Base-by-base conservation (phyloP, 1,140 invertebrate genomes). In the Meloidogyne chitwoodi region DNA sequence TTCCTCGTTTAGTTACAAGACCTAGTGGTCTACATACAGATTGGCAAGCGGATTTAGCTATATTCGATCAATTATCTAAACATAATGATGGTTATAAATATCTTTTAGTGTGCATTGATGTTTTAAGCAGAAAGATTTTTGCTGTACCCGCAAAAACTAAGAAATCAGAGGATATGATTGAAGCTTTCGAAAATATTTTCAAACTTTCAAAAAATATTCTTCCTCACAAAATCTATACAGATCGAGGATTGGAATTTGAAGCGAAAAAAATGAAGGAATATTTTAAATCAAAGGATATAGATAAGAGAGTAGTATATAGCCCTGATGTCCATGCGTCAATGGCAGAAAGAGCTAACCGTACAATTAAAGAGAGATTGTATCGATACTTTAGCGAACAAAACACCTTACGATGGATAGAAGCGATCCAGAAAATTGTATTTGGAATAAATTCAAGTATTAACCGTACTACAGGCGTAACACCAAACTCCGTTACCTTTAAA, bases 271-370 rank as follows among this genome's bases (percentile, higher is more conserved):
- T 80, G 76, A 66, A 38, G 10, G 38, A 19, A 1, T 83, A 29
- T 27, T 83, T 83, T n/a, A 22, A 76, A 19, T 31, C 81, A 16
- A 14, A 78, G 5, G 76, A 79, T 31, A 31, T 31, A 31, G 29
- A 31, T 31, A 31, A 31, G 6, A 2, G 29, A 3, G 29, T 31
- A 3, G 29, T 31, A 31, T 31, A 3, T 6, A 31, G 29, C 29
- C 81, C 81, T n/a, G 34, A 11, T 24, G 22, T 80, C 2, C 81
- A 80, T 12, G 81, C 81, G 1, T 65, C 63, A 10, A 48, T 83
- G 12, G 79, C 71, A 24, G 79, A 80, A 71, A 31, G 79, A n/a
- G 69, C 71, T n/a, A 81, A 66, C 5, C 4, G 79, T 16, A 83
- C 79, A 38, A 61, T 80, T 5, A 80, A 80, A 61, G 64, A 44